Conservation (phyloP, 1,140 invertebrate species). For the Stenopsyche tienmushanensis region DNA sequence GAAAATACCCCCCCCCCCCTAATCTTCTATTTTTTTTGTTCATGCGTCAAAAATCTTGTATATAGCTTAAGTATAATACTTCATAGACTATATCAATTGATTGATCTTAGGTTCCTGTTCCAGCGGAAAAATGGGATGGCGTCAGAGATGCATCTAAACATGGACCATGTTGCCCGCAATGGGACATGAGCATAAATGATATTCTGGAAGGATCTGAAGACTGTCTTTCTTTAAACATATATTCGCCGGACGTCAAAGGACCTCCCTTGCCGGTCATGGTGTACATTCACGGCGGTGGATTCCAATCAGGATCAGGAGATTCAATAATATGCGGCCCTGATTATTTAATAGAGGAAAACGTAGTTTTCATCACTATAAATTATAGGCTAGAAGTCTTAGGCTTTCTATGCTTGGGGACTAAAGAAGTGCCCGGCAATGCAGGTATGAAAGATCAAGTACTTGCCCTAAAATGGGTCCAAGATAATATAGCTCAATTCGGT, state of each 20-base stretch:
- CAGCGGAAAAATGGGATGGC: constrained; percentile 53
- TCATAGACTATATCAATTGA: too few species aligned
- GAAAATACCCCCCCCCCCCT: too few species aligned
- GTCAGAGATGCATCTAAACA: constrained; percentile 54
- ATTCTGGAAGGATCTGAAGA: constrained; percentile 55
- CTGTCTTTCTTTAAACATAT: constrained; percentile 66
- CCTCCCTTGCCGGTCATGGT: constrained; percentile 60
- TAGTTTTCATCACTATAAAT: constrained; percentile 69
- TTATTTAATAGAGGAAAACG: constrained; percentile 63
- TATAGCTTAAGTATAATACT: too few species aligned
- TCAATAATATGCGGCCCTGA: constrained; percentile 59
- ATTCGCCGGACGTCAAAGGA: constrained; percentile 52
- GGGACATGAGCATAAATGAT: constrained; percentile 41
- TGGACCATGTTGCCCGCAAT: constrained; percentile 51
- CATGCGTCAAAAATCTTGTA: too few species aligned
- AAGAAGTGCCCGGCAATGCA: constrained; percentile 64
- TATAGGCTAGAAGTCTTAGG: constrained; percentile 66
- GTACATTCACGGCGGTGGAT: constrained; percentile 66
- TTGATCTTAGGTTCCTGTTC: constrained; percentile 49
- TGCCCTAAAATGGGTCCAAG: constrained; percentile 50
- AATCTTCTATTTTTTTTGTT: too few species aligned
- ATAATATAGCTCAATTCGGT: constrained; percentile 62
- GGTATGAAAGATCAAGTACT: constrained; percentile 67
- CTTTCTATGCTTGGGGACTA: constrained; percentile 60
- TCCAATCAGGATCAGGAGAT: constrained; percentile 58